A percentile compares a stretch with the other conserved stretches of the same genome.
Conservation (phyloP, 2,113 vertebrate species). For the Galbula dea region DNA sequence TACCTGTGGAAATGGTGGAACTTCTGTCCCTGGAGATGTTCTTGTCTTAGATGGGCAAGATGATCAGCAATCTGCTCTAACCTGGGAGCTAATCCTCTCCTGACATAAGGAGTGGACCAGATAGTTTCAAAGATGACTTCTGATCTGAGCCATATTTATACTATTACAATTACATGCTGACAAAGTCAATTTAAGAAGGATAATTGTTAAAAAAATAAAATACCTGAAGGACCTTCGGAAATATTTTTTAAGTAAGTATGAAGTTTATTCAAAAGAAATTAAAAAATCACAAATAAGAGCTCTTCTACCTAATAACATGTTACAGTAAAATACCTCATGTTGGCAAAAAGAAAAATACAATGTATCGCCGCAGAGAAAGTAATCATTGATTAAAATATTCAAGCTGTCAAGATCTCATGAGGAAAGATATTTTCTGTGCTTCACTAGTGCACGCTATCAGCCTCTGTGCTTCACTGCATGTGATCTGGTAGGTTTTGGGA, state of each 20-base stretch:
- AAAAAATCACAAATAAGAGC: not conserved
- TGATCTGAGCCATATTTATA: not conserved
- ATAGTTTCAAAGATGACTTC: not conserved
- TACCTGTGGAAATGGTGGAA: not conserved
- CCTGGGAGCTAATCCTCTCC: not conserved
- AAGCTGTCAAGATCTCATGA: not conserved
- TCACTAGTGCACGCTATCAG: not conserved
- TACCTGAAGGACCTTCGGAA: fast-evolving
- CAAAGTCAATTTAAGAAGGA: not conserved
- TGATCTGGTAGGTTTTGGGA: not conserved
- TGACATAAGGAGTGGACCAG: not conserved
- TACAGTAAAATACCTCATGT: not conserved
- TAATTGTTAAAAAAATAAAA: not conserved
- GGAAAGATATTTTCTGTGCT: not conserved
- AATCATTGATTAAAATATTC: not conserved
- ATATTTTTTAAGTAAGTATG: not conserved
- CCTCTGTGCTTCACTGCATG: not conserved
- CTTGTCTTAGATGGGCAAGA: fast-evolving
- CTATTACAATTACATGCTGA: not conserved
- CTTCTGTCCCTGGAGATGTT: not conserved
- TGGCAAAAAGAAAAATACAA: not conserved
- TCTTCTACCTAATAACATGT: not conserved
- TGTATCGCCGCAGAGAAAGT: not conserved
- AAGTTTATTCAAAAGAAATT: not conserved
- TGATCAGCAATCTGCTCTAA: not conserved